A percentile compares a stretch with the other conserved stretches of the same genome.
Conservation (phyloP, 2,113 vertebrate species). For the Pontoporia blainvillei region DNA sequence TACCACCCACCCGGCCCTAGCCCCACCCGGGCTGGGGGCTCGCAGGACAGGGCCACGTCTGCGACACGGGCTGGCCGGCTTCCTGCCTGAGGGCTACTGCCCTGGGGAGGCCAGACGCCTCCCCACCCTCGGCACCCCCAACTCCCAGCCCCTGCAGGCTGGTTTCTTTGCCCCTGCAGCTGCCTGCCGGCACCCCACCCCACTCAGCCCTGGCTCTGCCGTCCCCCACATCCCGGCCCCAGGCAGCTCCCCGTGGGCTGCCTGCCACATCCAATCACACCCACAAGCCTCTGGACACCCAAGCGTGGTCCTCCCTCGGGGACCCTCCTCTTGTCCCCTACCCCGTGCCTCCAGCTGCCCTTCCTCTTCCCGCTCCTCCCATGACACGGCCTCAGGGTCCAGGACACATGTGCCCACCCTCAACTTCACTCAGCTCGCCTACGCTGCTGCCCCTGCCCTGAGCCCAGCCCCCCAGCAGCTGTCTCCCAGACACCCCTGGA, state of each 20-base stretch:
- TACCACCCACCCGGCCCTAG: neutral
- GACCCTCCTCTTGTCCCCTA: neutral
- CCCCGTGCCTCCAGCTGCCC: accelerated
- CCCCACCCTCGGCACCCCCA: accelerated
- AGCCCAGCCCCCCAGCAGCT: neutral
- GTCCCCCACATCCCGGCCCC: accelerated
- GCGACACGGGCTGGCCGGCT: neutral
- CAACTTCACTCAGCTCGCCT: accelerated
- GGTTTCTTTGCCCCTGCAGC: neutral
- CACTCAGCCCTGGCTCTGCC: accelerated
- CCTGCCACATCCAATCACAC: neutral
- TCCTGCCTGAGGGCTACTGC: accelerated
- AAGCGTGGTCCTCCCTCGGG: neutral
- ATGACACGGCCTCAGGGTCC: accelerated
- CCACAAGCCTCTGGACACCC: neutral
- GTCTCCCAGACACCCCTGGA: neutral
- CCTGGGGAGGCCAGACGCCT: accelerated
- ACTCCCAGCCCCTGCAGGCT: neutral
- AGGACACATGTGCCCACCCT: accelerated
- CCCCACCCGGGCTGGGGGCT: neutral
- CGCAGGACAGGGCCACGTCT: neutral
- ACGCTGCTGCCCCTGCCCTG: accelerated
- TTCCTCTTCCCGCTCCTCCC: neutral
- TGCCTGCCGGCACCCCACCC: too few species aligned
- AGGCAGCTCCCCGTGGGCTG: neutral